Conservation (phyloP, 2,113 vertebrate species). For the Steatornis caripensis region DNA sequence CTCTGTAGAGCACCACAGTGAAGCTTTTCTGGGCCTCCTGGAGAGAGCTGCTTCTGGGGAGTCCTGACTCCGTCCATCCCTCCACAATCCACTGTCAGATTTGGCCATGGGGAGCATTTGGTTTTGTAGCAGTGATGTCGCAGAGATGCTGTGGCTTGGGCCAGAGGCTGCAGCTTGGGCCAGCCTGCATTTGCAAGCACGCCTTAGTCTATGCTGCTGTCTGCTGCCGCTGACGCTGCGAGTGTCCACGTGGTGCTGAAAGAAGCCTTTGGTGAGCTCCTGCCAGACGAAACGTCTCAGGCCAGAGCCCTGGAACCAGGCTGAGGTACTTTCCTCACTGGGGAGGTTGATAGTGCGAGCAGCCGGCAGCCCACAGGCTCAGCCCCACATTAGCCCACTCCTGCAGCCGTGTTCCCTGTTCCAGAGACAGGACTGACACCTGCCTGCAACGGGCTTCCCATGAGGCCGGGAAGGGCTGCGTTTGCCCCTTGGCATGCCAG, state of each 20-base stretch:
- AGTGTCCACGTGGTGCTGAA: not conserved
- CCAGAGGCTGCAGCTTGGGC: not conserved
- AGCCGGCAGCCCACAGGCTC: not conserved
- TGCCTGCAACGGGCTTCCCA: not conserved
- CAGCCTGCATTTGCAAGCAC: no score
- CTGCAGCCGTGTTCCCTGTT: not conserved
- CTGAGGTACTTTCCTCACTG: not conserved
- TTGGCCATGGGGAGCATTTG: rapidly evolving
- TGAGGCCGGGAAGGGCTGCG: not conserved
- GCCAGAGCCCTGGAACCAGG: not conserved
- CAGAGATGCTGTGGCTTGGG: not conserved
- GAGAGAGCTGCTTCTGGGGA: not conserved
- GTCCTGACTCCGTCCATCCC: not conserved
- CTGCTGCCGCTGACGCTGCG: not conserved
- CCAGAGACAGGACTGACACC: not conserved
- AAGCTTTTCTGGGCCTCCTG: not conserved
- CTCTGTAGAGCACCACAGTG: rapidly evolving
- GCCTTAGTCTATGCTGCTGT: not conserved
- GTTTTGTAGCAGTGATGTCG: not conserved
- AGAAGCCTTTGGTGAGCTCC: not conserved
- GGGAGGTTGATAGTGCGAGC: not conserved
- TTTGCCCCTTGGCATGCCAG: not conserved
- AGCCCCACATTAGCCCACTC: not conserved
- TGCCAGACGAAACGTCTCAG: rapidly evolving
- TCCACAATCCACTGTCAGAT: not conserved